Evolutionary conservation across 1,140 invertebrate species (phyloP).

Genomic region (Drosophila melanica): DNA sequence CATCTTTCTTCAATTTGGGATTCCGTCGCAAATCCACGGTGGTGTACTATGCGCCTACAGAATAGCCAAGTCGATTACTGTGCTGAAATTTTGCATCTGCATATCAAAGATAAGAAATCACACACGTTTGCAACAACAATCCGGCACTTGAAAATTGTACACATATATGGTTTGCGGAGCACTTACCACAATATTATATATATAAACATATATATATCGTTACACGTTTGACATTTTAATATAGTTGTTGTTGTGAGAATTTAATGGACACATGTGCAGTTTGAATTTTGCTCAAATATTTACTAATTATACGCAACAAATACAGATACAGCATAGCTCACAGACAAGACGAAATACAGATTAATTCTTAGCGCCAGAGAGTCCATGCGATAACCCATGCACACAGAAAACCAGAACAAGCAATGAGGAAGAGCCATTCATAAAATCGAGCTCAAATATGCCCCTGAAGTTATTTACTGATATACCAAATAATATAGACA

Average conservation of each 20-base stretch:
- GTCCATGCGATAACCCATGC: slow-evolving; percentile 27
- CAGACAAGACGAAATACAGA: slow-evolving; percentile 20
- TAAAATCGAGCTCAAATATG: slow-evolving; percentile 56
- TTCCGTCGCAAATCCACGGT: slow-evolving; percentile 81
- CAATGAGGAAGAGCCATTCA: slow-evolving; percentile 25
- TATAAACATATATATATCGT: slow-evolving; percentile 47
- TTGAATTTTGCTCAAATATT: slow-evolving; percentile 79
- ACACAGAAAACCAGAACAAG: slow-evolving; percentile 27
- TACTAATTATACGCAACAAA: slow-evolving; percentile 52
- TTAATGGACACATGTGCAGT: slow-evolving; percentile 62
- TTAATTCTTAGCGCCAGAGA: slow-evolving; percentile 12
- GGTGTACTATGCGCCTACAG: slow-evolving; percentile 77
- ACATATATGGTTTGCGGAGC: slow-evolving; percentile 7
- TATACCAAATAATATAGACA: slow-evolving; percentile 49
- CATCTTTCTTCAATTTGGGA: slow-evolving; percentile 80
- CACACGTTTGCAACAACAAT: slow-evolving; percentile 47
- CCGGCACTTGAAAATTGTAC: slow-evolving; percentile 36
- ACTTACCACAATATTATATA: slow-evolving; percentile 16
- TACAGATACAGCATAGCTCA: slow-evolving; percentile 34
- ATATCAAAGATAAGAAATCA: slow-evolving; percentile 41
- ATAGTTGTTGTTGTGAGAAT: slow-evolving; percentile 74
- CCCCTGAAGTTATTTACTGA: slow-evolving; percentile 56
- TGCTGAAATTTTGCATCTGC: slow-evolving; percentile 16
- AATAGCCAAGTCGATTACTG: slow-evolving; percentile 23
- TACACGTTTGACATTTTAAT: slow-evolving; percentile 37